These are phyloP conservation scores for Cryptocephalus primarius DNA, from an alignment of 2,888 invertebrate genomes.

Conservation along the genomic window DNA sequence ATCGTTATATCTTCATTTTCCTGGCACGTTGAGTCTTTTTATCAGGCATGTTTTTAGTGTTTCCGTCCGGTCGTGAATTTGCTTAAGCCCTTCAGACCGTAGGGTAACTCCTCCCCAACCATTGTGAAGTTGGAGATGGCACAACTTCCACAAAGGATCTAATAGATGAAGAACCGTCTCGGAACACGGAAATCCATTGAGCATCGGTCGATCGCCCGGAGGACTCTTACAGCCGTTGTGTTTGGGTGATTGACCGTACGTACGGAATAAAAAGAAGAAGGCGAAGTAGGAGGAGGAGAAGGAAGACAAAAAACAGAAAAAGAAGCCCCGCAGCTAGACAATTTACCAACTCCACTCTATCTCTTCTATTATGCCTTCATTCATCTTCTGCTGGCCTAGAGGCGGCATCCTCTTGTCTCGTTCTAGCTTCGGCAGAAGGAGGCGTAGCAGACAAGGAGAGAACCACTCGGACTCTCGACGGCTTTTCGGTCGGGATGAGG, in stretches of 20 bases:
- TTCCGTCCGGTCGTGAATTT: no score
- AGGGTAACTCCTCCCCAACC: no score
- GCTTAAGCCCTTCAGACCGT: no score
- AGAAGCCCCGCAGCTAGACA: conserved; percentile 16
- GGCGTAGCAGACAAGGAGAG: conserved; percentile 1
- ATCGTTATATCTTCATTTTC: no score
- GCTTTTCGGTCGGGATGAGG: conserved; percentile 5
- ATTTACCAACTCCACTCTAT: conserved; percentile 18
- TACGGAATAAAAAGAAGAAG: conserved; percentile 12
- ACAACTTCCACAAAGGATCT: no score
- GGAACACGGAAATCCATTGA: conserved; percentile 18
- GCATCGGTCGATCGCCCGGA: conserved; percentile 14
- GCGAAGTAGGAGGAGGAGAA: no score
- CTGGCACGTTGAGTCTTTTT: no score
- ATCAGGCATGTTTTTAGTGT: no score
- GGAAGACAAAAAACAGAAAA: conserved; percentile 11
- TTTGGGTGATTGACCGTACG: conserved; percentile 20
- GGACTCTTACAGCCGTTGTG: not conserved
- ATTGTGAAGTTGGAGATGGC: no score
- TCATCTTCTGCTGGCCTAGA: conserved; percentile 5
- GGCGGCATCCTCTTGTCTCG: conserved; percentile 2
- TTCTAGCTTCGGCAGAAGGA: not conserved
- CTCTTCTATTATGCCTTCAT: conserved; percentile 17
- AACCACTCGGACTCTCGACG: conserved; percentile 2
- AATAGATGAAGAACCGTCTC: no score